phyloP scores from a whole-genome alignment of 1,140 invertebrate genomes.

The Pomacea maculata region DNA sequence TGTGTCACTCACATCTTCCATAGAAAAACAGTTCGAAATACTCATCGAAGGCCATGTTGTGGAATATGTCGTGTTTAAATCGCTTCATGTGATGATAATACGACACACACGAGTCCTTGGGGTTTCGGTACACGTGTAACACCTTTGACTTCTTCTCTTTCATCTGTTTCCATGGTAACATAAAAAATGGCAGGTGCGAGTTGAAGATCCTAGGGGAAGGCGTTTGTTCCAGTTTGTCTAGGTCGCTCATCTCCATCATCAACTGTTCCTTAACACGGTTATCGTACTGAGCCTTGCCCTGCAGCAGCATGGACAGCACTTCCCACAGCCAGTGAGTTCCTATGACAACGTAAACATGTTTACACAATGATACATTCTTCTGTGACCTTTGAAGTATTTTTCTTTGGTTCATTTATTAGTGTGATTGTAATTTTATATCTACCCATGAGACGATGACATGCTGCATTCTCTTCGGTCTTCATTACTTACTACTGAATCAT shows the following conservation, averaged over 20 bases:
- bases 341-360: too few species aligned
- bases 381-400: too few species aligned
- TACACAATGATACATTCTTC: too few species aligned
- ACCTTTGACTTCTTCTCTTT: not conserved
- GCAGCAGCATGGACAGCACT: conserved; percentile 35
- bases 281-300: conserved; percentile 24
- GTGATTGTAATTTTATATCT: too few species aligned
- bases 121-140: not conserved
- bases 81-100: not conserved
- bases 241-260: conserved; percentile 26
- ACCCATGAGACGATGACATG: too few species aligned
- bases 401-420: too few species aligned
- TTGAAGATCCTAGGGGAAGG: conserved; percentile 25
- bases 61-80: not conserved
- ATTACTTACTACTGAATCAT: too few species aligned
- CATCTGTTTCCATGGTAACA: conserved; percentile 3
- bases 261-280: conserved; percentile 22
- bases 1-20: not conserved
- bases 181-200: conserved; percentile 3
- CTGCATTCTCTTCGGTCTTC: too few species aligned
- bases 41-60: not conserved
- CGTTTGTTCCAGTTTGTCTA: conserved; percentile 21
- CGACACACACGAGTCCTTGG: not conserved
- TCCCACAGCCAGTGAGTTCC: conserved; percentile 48
- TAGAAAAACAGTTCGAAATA: not conserved